Conservation (phyloP, 2,888 invertebrate species). For the Megaustenia siamemsis region DNA sequence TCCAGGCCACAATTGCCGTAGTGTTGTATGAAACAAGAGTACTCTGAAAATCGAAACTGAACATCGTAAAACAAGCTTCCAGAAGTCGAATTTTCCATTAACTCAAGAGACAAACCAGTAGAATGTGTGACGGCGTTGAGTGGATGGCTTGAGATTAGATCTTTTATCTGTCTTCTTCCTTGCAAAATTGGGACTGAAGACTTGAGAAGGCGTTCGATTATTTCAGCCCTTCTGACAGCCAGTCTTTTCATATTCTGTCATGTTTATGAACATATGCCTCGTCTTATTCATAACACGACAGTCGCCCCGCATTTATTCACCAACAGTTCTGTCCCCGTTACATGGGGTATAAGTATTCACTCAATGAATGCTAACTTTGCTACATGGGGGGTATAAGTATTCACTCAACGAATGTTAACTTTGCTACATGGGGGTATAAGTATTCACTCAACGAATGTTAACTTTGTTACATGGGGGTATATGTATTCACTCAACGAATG, state of each 20-base stretch:
- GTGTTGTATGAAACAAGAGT: background rate
- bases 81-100: conserved; percentile 24
- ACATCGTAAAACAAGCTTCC: conserved; percentile 1
- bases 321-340: too few relatives aligned
- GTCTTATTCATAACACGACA: background rate
- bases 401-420: too few relatives aligned
- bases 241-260: conserved; percentile 22
- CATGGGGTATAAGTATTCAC: too few relatives aligned
- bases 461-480: too few relatives aligned
- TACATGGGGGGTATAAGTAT: too few relatives aligned
- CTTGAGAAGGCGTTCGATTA: background rate
- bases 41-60: background rate
- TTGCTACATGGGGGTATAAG: too few relatives aligned
- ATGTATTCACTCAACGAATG: too few relatives aligned
- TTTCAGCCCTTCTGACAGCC: conserved; percentile 7
- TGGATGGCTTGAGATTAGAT: conserved; percentile 18
- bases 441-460: too few relatives aligned
- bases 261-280: background rate
- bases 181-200: background rate
- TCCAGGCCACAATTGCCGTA: background rate
- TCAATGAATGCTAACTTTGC: too few relatives aligned
- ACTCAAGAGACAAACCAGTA: conserved; percentile 25
- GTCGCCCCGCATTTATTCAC: too few relatives aligned
- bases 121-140: conserved; percentile 9
- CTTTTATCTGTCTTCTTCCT: conserved; percentile 1